These are phyloP conservation scores for Sesamia inferens DNA, from an alignment of 2,888 invertebrate species.

Conservation along the genomic window DNA sequence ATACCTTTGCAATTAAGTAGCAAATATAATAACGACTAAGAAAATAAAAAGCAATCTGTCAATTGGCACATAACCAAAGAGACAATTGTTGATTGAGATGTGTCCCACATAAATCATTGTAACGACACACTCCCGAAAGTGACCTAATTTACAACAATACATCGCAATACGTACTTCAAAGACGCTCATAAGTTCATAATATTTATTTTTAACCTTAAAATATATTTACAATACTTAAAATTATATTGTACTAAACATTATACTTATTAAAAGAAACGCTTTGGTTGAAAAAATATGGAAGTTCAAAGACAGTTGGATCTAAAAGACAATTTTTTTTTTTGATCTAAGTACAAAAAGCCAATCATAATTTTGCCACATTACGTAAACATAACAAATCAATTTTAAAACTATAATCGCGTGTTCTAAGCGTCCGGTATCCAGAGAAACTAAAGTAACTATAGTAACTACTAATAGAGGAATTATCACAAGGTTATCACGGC, in stretches of 20 bases:
- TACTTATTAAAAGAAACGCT: constrained; percentile 50
- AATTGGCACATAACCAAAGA: constrained; percentile 38
- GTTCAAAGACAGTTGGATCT: constrained; percentile 52
- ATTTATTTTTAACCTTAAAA: constrained; percentile 60
- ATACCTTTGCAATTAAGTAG: constrained; percentile 40
- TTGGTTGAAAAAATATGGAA: constrained; percentile 59
- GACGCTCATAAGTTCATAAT: constrained; percentile 36
- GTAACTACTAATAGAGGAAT: constrained; percentile 74
- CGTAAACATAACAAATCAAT: constrained; percentile 65
- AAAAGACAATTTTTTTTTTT: constrained; percentile 64
- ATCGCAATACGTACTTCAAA: constrained; percentile 44
- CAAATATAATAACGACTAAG: constrained; percentile 32
- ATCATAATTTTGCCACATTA: constrained; percentile 75
- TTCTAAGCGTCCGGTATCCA: constrained; percentile 83
- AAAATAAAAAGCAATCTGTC: constrained; percentile 47
- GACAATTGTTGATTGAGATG: constrained; percentile 50
- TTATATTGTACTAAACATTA: constrained; percentile 31
- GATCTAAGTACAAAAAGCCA: constrained; percentile 86
- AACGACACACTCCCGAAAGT: constrained; percentile 48
- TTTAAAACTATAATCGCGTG: constrained; percentile 83
- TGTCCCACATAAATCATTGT: constrained; percentile 59
- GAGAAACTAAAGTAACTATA: constrained; percentile 74
- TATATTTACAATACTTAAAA: constrained; percentile 61
- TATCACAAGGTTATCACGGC: constrained; percentile 86
- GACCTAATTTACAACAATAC: constrained; percentile 56